Conservation (phyloP, 2,797 vertebrate genomes). For the Malacoctenus gilli region DNA sequence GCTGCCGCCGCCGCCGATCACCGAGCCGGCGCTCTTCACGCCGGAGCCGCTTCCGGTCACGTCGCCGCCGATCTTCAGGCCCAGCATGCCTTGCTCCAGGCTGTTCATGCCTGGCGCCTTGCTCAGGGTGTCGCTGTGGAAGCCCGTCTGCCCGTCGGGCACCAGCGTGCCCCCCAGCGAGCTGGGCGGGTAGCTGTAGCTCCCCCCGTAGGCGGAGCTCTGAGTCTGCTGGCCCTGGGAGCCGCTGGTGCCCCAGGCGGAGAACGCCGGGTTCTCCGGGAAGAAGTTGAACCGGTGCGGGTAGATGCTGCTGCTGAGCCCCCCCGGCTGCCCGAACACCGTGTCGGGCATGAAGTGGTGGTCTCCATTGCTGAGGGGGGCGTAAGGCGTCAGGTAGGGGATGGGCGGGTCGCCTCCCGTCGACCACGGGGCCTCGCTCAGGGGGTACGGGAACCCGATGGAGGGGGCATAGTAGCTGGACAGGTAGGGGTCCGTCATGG, state of each 20-base stretch:
- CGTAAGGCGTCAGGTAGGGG: constrained; percentile 96
- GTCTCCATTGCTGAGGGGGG: constrained; percentile 97
- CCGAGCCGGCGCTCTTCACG: constrained; percentile 91
- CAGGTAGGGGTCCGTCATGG: constrained; percentile 98
- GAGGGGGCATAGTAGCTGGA: constrained; percentile 98
- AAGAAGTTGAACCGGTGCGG: constrained; percentile 97
- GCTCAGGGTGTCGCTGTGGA: constrained; percentile 93
- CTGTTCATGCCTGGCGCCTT: constrained; percentile 98
- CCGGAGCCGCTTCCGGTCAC: constrained; percentile 85
- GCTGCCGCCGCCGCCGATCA: constrained; percentile 85
- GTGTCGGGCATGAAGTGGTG: constrained; percentile 99
- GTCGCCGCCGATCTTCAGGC: constrained; percentile 93
- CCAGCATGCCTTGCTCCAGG: constrained; percentile 97
- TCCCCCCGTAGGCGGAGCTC: constrained; percentile 94
- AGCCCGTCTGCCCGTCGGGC: constrained; percentile 92
- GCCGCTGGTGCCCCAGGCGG: constrained; percentile 94
- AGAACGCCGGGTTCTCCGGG: constrained; percentile 97
- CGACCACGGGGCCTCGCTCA: constrained; percentile 98
- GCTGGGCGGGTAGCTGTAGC: constrained; percentile 96
- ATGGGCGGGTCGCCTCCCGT: constrained; percentile 97
- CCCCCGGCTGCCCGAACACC: constrained; percentile 95
- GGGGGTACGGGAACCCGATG: constrained; percentile 96
- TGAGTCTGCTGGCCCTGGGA: constrained; percentile 98
- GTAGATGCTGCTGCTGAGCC: constrained; percentile 95
- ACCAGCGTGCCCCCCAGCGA: constrained; percentile 95